A percentile compares a stretch with the other conserved stretches of the same genome.
Conservation (phyloP, 2,797 vertebrate species). For the Rhabdomys pumilio region DNA sequence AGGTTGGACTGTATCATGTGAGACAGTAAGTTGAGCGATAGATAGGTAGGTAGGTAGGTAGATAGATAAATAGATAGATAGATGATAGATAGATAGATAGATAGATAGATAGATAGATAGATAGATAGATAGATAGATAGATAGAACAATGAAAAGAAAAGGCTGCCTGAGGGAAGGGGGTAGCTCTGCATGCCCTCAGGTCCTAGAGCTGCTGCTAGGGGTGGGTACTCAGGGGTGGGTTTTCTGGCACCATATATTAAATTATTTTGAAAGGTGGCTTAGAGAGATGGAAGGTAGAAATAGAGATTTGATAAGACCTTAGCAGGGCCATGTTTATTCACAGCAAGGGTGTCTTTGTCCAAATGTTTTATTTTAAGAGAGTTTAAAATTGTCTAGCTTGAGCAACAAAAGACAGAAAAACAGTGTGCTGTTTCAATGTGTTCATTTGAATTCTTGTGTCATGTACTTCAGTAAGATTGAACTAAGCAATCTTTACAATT, state of each 20-base stretch:
- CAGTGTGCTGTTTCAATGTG: neutral
- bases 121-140: neutral
- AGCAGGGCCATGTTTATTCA: too few species aligned
- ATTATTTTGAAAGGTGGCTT: neutral
- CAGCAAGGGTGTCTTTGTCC: neutral
- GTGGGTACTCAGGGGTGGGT: neutral
- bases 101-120: neutral
- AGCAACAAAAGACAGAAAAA: slow-evolving; percentile 61
- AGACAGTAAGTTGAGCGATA: neutral
- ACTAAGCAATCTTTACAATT: neutral
- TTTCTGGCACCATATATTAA: neutral
- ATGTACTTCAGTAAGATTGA: slow-evolving; percentile 30
- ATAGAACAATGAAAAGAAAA: neutral
- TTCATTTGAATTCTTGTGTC: neutral
- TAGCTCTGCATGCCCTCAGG: neutral
- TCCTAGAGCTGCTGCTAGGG: neutral
- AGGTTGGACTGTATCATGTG: neutral
- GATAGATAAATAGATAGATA: neutral
- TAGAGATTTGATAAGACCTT: neutral
- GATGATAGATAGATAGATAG: too few species aligned
- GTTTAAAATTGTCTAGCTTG: slow-evolving; percentile 7
- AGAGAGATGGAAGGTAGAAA: neutral
- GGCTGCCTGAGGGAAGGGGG: neutral
- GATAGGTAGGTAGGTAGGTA: neutral
- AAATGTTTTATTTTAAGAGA: slow-evolving; percentile 70